A percentile compares a stretch with the other conserved stretches of the same genome.
Evolutionary conservation across 2,113 vertebrate genomes (phyloP).

Genomic region (Carassius auratus): DNA sequence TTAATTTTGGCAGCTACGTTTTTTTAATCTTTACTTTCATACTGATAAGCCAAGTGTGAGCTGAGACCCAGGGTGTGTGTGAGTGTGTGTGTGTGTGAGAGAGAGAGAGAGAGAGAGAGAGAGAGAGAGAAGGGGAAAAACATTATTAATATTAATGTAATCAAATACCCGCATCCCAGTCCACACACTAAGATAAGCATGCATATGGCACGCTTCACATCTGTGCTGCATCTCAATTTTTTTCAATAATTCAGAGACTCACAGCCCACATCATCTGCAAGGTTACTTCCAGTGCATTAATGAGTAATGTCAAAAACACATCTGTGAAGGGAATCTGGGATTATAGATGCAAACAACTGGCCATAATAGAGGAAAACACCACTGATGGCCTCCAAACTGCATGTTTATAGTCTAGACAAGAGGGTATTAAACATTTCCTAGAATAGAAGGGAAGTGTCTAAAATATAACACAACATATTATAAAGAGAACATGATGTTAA

Average conservation of each 20-base stretch:
- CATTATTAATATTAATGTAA: constrained; percentile 49
- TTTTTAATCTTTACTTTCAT: constrained; percentile 30
- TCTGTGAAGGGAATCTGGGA: not conserved
- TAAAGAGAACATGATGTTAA: not conserved
- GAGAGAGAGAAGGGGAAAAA: not conserved
- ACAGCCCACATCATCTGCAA: constrained; percentile 21
- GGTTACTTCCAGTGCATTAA: constrained; percentile 12
- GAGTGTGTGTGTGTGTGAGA: not conserved
- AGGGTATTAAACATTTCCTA: not conserved
- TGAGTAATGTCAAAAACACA: constrained; percentile 5
- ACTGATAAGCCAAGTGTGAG: constrained; percentile 8
- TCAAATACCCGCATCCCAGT: constrained; percentile 33
- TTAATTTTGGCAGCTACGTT: not conserved
- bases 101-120: not conserved
- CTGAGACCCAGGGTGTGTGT: constrained; percentile 10
- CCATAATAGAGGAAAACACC: not conserved
- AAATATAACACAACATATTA: not conserved
- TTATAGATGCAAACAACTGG: not conserved
- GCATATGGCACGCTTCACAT: constrained; percentile 42
- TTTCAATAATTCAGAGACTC: constrained; percentile 52
- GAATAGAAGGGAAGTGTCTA: not conserved
- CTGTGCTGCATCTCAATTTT: constrained; percentile 45
- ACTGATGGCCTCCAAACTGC: not conserved
- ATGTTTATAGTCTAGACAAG: not conserved
- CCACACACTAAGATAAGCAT: constrained; percentile 45